These are phyloP conservation scores for Caenorhabditis sp. DNA, from an alignment of 2,888 invertebrate genomes.

Conservation along the genomic window DNA sequence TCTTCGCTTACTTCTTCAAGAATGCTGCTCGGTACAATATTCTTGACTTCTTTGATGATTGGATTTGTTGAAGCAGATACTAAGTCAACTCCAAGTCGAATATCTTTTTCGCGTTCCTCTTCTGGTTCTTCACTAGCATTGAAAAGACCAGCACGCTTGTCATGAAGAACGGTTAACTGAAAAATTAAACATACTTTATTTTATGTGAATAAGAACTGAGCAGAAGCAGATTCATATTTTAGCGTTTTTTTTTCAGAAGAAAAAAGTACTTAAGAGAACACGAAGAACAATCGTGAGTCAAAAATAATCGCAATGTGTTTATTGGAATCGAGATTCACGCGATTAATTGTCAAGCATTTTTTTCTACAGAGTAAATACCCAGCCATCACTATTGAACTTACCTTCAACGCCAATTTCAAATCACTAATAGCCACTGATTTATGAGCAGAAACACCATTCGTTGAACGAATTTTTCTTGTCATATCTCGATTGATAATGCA, in stretches of 20 bases:
- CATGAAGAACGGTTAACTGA: constrained; percentile 73
- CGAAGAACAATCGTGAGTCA: no score
- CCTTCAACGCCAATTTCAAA: constrained; percentile 73
- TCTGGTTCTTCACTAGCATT: constrained; percentile 58
- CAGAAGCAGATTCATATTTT: no score
- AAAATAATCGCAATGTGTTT: no score
- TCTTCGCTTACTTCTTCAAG: constrained; percentile 93
- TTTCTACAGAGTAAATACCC: no score
- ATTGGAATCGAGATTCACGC: no score
- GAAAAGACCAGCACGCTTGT: constrained; percentile 72
- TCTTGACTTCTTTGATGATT: constrained; percentile 21
- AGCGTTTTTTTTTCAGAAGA: no score
- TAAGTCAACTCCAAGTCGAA: constrained; percentile 50
- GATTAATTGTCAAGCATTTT: no score
- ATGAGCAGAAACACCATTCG: constrained; percentile 88
- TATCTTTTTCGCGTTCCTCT: constrained; percentile 47
- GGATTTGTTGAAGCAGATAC: constrained; percentile 39
- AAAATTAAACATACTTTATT: constrained; percentile 1
- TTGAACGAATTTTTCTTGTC: constrained; percentile 88
- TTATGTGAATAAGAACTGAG: no score
- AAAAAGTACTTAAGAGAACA: no score
- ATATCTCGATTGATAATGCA: constrained; percentile 96
- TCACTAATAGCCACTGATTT: constrained; percentile 78
- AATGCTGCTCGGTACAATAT: constrained; percentile 17
- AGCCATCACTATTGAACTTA: no score